Conservation (phyloP, 53 echinoderm and acorn worm species). For the Astropecten irregularis region DNA sequence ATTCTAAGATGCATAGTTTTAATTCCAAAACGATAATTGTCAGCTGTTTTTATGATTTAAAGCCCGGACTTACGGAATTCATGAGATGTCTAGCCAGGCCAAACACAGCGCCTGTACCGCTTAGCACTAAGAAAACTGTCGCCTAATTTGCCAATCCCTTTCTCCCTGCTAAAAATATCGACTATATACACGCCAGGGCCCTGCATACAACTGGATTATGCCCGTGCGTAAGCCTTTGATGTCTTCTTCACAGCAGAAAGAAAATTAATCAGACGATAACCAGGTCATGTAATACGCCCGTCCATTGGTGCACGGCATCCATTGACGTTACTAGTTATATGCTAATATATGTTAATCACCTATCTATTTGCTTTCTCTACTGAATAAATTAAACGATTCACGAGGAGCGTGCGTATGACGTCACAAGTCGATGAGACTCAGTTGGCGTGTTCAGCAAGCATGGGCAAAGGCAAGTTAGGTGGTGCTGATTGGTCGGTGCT, state of each 20-base stretch:
- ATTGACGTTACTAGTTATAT: conserved; percentile 63
- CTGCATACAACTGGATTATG: conserved; percentile 41
- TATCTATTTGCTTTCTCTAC: conserved; percentile 43
- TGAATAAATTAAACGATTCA: conserved; percentile 67
- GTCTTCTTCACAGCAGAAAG: conserved; percentile 35
- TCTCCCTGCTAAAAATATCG: conserved; percentile 18
- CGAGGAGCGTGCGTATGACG: conserved; percentile 63
- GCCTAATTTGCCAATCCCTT: conserved; percentile 7
- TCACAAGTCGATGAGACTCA: conserved; percentile 64
- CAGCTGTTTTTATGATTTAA: background rate
- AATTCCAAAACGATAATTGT: too few species aligned
- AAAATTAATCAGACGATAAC: conserved; percentile 58
- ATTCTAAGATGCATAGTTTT: too few species aligned
- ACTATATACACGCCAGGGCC: background rate
- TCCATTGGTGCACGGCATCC: conserved; percentile 44
- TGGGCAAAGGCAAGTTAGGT: conserved; percentile 56
- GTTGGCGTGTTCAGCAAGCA: conserved; percentile 54
- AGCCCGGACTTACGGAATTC: background rate
- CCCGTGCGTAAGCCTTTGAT: conserved; percentile 68
- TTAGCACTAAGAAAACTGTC: background rate
- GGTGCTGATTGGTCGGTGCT: conserved; percentile 56
- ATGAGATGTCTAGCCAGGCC: conserved; percentile 5
- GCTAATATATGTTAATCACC: conserved; percentile 57
- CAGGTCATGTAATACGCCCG: conserved; percentile 54
- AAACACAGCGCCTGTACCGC: background rate